phyloP scores from a whole-genome alignment of 2,888 invertebrate genomes.

The Macrosoma leucophasiata region DNA sequence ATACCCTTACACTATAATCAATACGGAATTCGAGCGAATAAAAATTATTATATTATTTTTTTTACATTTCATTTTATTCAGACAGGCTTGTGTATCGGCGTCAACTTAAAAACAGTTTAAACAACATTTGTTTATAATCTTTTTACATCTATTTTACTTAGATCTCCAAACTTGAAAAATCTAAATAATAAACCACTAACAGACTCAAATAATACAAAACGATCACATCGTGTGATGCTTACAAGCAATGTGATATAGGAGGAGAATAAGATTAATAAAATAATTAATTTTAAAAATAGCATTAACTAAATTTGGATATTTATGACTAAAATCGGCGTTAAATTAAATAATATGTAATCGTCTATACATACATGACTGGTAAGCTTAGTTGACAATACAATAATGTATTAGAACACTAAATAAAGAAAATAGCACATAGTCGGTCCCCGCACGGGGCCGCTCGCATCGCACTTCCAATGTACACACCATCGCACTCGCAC shows the following conservation, averaged over 20 bases:
- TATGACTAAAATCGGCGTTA: constrained; percentile 73
- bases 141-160: constrained; percentile 39
- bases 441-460: constrained; percentile 35
- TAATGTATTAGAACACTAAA: constrained; percentile 65
- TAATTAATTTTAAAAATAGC: constrained; percentile 57
- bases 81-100: constrained; percentile 29
- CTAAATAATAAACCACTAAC: constrained; percentile 40
- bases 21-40: constrained; percentile 6
- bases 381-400: constrained; percentile 71
- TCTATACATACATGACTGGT: constrained; percentile 74
- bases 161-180: constrained; percentile 39
- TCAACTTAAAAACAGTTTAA: constrained; percentile 36
- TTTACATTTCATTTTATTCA: constrained; percentile 13
- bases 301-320: constrained; percentile 75
- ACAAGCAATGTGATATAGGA: constrained; percentile 54
- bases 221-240: constrained; percentile 65
- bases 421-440: constrained; percentile 64
- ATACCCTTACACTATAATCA: constrained; percentile 1
- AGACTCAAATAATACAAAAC: constrained; percentile 53
- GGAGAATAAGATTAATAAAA: constrained; percentile 48
- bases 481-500: constrained; percentile 56
- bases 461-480: constrained; percentile 45
- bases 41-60: constrained; percentile 19
- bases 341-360: constrained; percentile 66
- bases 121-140: constrained; percentile 39